phyloP scores from a whole-genome alignment of 2,888 invertebrate species.

The Nemurella pictetii region DNA sequence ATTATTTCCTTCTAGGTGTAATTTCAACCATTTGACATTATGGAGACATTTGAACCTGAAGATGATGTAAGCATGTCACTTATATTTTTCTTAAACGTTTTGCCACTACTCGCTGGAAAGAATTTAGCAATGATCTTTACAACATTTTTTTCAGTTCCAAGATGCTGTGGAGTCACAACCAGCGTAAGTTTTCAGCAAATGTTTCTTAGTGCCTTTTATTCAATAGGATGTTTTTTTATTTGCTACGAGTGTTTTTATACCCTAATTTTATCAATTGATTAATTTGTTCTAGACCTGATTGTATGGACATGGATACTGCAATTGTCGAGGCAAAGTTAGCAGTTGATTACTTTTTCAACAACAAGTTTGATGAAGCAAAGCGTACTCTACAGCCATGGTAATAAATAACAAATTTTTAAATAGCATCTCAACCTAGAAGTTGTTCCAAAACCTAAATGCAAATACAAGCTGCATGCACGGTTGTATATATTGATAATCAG shows the following conservation, averaged over 20 bases:
- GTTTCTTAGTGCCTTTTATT: too few relatives aligned
- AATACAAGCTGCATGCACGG: too few relatives aligned
- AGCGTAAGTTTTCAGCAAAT: constrained; percentile 51
- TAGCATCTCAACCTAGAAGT: too few relatives aligned
- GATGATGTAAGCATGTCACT: constrained; percentile 48
- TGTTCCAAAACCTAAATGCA: too few relatives aligned
- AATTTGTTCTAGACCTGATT: constrained; percentile 47
- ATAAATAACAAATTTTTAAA: constrained; percentile 45
- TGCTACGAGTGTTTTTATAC: too few relatives aligned
- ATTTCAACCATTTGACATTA: constrained; percentile 35
- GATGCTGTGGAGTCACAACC: constrained; percentile 56
- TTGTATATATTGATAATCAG: too few relatives aligned
- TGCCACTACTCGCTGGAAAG: too few relatives aligned
- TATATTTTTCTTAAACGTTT: neutral
- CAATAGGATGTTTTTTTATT: too few relatives aligned
- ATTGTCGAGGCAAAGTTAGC: constrained; percentile 78
- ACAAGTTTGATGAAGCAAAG: constrained; percentile 82
- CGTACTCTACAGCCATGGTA: constrained; percentile 78
- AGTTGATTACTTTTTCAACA: constrained; percentile 89
- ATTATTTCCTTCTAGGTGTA: neutral
- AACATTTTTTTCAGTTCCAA: constrained; percentile 54
- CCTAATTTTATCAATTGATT: too few relatives aligned
- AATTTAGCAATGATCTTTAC: too few relatives aligned
- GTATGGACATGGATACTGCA: constrained; percentile 66
- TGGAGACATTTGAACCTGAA: constrained; percentile 51